Evolutionary conservation across 2,888 invertebrate species (phyloP).

Genomic region (Drosophila percnosoma): DNA sequence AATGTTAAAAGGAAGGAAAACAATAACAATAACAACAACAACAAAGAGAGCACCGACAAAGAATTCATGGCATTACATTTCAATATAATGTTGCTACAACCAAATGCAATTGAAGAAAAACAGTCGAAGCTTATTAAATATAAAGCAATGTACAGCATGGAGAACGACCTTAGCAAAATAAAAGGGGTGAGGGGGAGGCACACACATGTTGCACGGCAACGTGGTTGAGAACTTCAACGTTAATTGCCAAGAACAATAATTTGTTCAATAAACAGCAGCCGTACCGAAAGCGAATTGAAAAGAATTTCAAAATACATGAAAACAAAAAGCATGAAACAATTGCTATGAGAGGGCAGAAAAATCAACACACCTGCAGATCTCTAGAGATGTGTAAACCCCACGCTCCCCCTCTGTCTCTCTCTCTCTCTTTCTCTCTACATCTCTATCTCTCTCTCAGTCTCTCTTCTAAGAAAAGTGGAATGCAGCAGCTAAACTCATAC

Average conservation of each 20-base stretch:
- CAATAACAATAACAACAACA: neutral
- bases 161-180: slow-evolving; percentile 52
- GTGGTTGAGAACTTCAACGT: slow-evolving; percentile 49
- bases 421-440: neutral
- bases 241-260: slow-evolving; percentile 70
- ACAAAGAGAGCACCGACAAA: neutral
- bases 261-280: slow-evolving; percentile 48
- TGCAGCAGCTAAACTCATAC: slow-evolving; percentile 27
- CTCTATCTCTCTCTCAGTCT: slow-evolving; percentile 4
- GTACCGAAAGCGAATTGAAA: slow-evolving; percentile 56
- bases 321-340: slow-evolving; percentile 38
- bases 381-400: slow-evolving; percentile 2
- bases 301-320: slow-evolving; percentile 54
- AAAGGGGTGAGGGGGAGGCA: slow-evolving; percentile 2
- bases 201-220: slow-evolving; percentile 55
- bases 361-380: slow-evolving; percentile 72
- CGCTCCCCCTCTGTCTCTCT: neutral
- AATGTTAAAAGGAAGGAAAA: slow-evolving; percentile 9
- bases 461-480: slow-evolving; percentile 29
- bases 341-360: slow-evolving; percentile 36
- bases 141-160: slow-evolving; percentile 55
- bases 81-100: slow-evolving; percentile 55
- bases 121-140: slow-evolving; percentile 57
- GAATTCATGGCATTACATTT: slow-evolving; percentile 68
- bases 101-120: slow-evolving; percentile 52